Evolutionary conservation across 2,888 invertebrate species (phyloP).

Genomic region (Ephialtes manifestator): DNA sequence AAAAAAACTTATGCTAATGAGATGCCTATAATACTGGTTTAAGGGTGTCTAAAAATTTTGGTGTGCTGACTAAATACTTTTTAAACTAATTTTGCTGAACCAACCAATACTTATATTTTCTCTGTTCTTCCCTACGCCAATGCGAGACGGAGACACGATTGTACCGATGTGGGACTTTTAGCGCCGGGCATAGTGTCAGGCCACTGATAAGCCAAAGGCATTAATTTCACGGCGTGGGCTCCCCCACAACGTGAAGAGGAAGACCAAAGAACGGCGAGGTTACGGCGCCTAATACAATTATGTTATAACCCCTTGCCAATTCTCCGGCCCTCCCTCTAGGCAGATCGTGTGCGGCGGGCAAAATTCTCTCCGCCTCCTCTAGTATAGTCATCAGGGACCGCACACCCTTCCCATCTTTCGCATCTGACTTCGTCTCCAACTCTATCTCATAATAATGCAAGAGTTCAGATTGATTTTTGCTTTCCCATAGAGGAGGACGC

Average conservation of each 20-base stretch:
- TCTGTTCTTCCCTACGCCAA: constrained; percentile 28
- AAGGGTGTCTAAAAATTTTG: too few species aligned
- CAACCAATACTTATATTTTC: background rate
- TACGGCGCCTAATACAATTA: constrained; percentile 84
- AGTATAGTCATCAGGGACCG: constrained; percentile 40
- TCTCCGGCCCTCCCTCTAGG: constrained; percentile 69
- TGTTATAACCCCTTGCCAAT: constrained; percentile 84
- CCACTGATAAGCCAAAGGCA: constrained; percentile 85
- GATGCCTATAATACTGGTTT: too few species aligned
- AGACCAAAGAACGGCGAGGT: constrained; percentile 43
- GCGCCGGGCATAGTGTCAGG: constrained; percentile 82
- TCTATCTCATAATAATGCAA: background rate
- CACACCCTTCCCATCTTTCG: constrained; percentile 24
- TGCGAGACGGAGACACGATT: constrained; percentile 47
- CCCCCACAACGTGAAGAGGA: constrained; percentile 74
- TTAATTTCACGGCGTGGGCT: constrained; percentile 83
- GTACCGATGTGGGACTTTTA: constrained; percentile 80
- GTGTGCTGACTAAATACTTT: too few species aligned
- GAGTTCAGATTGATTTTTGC: background rate
- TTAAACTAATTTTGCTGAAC: background rate
- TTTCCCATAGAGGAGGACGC: too few species aligned
- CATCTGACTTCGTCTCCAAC: constrained; percentile 12
- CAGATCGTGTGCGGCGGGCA: constrained; percentile 57
- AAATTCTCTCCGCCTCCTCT: constrained; percentile 38
- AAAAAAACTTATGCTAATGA: too few species aligned